Base-by-base conservation (phyloP, 2,888 invertebrate genomes). In the Cacoxenus indagator region DNA sequence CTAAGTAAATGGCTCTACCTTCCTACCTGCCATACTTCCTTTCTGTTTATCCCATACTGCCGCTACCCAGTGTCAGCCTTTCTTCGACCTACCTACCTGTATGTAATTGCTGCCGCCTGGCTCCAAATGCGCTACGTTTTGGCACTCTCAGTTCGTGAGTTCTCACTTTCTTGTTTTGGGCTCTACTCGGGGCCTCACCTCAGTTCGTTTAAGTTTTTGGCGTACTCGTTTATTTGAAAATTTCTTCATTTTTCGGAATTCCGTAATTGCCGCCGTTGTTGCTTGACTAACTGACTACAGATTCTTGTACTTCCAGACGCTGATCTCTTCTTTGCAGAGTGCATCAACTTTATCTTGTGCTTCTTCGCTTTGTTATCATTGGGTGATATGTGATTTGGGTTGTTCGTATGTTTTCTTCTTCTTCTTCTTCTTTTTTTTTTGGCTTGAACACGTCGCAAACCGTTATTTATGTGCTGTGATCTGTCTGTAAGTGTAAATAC, bases 181-280 rank as follows among this genome's bases (percentile, higher is more conserved):
- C 14, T 1, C 2, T 4, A 1, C 4, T 4, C 14, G 8, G 31
- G 8, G 4, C 31, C 31, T 31, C 6, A 5, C 31, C 9, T 31
- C 5, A 31, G 6, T 37, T 37, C 5, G 8, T 37, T 78, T 79
- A 19, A 29, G 17, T 27, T 43, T 31, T 37, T 37, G 37, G 48
- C 59, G 22, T 24, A 43, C 45, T 62, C 74, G 77, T 80, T 82
- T 78, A 82, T 82, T 81, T 78, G 81, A 82, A 81, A 81, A 81
- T 81, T 81, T 82, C 82, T 81, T 82, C 76, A 81, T 81, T 82
- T 81, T 81, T 81, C 70, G 81, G 81, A 82, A 81, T 81, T 81
- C 75, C 71, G 83, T 82, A 83, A 82, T 82, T 81, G 78, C 83
- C 74, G 76, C 26, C 55, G 9, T 26, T 14, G 2, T 59, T 11